These are phyloP conservation scores for Trypoxylus dichotomus DNA, from an alignment of 1,140 invertebrate genomes.

Conservation along the genomic window DNA sequence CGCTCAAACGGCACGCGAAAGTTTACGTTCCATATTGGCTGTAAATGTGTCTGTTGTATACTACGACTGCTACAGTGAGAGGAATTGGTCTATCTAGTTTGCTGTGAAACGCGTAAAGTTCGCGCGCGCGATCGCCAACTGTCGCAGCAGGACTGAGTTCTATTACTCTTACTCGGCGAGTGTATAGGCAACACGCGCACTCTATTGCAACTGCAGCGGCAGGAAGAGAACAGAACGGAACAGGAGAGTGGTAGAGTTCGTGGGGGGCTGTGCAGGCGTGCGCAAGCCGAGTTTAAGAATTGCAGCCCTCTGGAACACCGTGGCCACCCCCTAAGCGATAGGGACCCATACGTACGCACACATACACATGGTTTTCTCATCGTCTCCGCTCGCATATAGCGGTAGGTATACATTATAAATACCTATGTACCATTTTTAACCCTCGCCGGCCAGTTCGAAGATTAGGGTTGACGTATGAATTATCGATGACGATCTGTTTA, in stretches of 20 bases:
- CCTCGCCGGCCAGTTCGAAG: not conserved
- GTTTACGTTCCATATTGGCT: not conserved
- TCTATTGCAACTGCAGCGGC: conserved; percentile 47
- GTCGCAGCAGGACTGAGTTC: conserved; percentile 29
- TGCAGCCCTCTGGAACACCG: conserved; percentile 41
- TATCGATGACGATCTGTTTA: not conserved
- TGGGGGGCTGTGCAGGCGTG: conserved; percentile 43
- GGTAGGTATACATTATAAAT: not conserved
- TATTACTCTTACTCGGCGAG: not conserved
- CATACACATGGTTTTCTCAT: not conserved
- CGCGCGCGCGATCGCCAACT: conserved; percentile 11
- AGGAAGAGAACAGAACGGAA: conserved; percentile 33
- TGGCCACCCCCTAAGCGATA: conserved; percentile 45
- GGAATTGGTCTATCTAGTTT: not conserved
- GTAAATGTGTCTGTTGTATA: not conserved
- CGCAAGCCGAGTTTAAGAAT: conserved; percentile 41
- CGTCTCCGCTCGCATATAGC: not conserved
- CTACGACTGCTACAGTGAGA: not conserved
- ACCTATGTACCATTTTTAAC: not conserved
- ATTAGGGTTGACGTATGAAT: conserved; percentile 25
- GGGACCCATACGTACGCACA: conserved; percentile 34
- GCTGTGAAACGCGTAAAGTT: not conserved
- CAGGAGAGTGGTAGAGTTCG: conserved; percentile 22
- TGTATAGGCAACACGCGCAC: conserved; percentile 46
- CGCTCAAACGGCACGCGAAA: not conserved